Evolutionary conservation across 1,140 invertebrate species (phyloP).

Genomic region (Dysdera silvatica): DNA sequence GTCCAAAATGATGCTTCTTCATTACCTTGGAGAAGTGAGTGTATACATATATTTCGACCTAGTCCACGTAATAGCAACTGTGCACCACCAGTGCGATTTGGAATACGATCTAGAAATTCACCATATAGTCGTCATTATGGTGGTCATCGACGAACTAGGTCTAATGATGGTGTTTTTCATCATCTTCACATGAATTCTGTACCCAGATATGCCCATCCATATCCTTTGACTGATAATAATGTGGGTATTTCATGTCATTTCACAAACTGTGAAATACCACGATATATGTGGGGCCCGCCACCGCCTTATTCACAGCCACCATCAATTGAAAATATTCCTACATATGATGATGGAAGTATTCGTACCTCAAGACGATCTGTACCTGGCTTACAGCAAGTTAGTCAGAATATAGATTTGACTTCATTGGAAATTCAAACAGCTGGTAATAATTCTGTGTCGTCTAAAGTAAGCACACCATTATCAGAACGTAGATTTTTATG

Average conservation of each 20-base stretch:
- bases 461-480: slow-evolving; percentile 29
- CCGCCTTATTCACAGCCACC: slow-evolving; percentile 62
- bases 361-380: neutral
- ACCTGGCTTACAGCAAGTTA: neutral
- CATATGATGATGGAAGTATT: slow-evolving; percentile 22
- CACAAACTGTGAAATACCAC: slow-evolving; percentile 40
- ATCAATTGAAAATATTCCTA: slow-evolving; percentile 36
- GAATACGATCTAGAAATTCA: slow-evolving; percentile 19
- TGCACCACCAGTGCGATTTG: slow-evolving; percentile 11
- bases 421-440: slow-evolving; percentile 4
- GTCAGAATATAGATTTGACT: slow-evolving; percentile 7
- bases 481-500: slow-evolving; percentile 27
- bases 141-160: slow-evolving; percentile 29
- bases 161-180: slow-evolving; percentile 35
- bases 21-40: slow-evolving; percentile 26
- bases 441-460: slow-evolving; percentile 18
- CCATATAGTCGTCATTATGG: slow-evolving; percentile 2
- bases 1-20: slow-evolving; percentile 1
- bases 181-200: slow-evolving; percentile 31
- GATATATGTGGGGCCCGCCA: slow-evolving; percentile 59
- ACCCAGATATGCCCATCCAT: slow-evolving; percentile 15
- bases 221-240: neutral
- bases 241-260: slow-evolving; percentile 9
- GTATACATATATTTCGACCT: slow-evolving; percentile 25
- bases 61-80: neutral